Evolutionary conservation across 2,888 invertebrate species (phyloP).

Genomic region (Lissocephala sabroskyi): DNA sequence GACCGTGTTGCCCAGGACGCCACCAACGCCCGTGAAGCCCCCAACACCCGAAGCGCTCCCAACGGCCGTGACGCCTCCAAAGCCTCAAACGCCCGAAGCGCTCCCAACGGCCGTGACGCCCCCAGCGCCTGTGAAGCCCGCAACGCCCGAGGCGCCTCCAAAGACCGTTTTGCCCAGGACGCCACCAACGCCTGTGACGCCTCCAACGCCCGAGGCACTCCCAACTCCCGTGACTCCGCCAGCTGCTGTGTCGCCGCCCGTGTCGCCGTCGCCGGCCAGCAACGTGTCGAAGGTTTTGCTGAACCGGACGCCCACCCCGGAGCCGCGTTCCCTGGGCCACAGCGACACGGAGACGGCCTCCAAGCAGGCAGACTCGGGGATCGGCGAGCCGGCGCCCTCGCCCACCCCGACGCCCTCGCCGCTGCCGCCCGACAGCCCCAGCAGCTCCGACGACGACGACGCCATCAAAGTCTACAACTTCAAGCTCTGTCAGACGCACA

Average conservation of each 20-base stretch:
- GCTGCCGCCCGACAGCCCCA: slow-evolving; percentile 37
- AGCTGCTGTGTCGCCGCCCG: no score
- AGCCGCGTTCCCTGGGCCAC: slow-evolving; percentile 55
- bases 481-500: slow-evolving; percentile 68
- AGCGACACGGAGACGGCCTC: slow-evolving; percentile 58
- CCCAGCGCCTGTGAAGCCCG: no score
- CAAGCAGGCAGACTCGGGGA: slow-evolving; percentile 68
- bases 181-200: no score
- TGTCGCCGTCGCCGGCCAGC: slow-evolving; percentile 20
- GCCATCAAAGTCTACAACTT: slow-evolving; percentile 71
- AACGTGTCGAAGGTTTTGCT: slow-evolving; percentile 68
- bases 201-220: slow-evolving; percentile 8
- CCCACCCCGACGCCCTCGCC: slow-evolving; percentile 60
- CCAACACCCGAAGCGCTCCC: no score
- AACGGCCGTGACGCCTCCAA: no score
- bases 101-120: no score
- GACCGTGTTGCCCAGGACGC: no score
- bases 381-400: slow-evolving; percentile 64
- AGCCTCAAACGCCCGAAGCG: no score
- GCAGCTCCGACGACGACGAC: slow-evolving; percentile 71
- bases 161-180: no score
- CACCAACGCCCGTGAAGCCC: no score
- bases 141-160: no score
- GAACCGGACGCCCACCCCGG: slow-evolving; percentile 68
- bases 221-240: not conserved